phyloP scores from a whole-genome alignment of 2,888 invertebrate genomes.

The Tricholauxania praeusta region DNA sequence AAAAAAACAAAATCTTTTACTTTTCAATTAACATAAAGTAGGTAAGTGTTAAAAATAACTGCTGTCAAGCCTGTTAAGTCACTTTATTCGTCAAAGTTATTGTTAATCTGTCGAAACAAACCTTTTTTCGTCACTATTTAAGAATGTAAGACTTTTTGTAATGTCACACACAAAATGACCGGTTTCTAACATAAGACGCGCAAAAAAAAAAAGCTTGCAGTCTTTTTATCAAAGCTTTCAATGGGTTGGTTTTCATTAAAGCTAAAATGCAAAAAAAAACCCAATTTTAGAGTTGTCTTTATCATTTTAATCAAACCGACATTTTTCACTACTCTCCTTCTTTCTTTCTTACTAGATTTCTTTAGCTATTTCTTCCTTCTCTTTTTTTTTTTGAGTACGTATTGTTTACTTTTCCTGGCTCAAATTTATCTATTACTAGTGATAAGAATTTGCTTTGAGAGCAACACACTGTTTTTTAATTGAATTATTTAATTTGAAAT shows the following conservation, averaged over 20 bases:
- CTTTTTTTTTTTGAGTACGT: not conserved
- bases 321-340: too few species aligned
- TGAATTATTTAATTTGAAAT: conserved; percentile 1
- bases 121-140: too few species aligned
- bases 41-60: conserved; percentile 1
- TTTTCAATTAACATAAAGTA: too few species aligned
- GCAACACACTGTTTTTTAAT: conserved; percentile 1
- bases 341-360: not conserved
- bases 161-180: too few species aligned
- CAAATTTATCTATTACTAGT: conserved; percentile 1
- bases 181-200: too few species aligned
- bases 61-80: conserved; percentile 21
- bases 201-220: too few species aligned
- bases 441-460: not conserved
- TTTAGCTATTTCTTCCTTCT: not conserved
- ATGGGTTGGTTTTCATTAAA: not conserved
- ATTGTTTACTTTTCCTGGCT: not conserved
- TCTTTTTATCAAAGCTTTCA: not conserved
- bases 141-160: too few species aligned
- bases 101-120: too few species aligned
- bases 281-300: not conserved
- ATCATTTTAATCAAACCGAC: conserved; percentile 18
- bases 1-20: conserved; percentile 8
- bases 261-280: not conserved
- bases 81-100: not conserved